A percentile compares a stretch with the other conserved stretches of the same genome.
These are phyloP conservation scores for Zaprionus gabonicus DNA, from an alignment of 1,140 invertebrate genomes.

Conservation along the genomic window DNA sequence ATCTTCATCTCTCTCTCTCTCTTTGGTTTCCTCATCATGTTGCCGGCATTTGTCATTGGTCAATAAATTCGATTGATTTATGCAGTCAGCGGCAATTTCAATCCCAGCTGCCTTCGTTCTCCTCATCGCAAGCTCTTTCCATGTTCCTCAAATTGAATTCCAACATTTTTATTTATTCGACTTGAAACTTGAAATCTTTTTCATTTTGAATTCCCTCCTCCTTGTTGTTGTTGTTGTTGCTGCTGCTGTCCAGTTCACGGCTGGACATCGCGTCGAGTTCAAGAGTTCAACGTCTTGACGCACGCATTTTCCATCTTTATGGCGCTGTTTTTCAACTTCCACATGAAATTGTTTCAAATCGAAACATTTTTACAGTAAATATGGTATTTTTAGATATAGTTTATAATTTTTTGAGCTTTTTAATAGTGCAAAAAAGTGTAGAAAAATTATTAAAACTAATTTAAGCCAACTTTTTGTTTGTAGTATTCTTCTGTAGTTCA, in stretches of 20 bases:
- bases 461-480: neutral
- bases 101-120: conserved; percentile 39
- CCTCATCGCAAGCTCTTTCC: neutral
- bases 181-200: conserved; percentile 53
- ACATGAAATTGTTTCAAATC: conserved; percentile 7
- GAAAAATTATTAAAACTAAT: neutral
- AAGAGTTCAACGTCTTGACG: conserved; percentile 64
- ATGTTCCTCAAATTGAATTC: conserved; percentile 55
- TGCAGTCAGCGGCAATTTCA: conserved; percentile 52
- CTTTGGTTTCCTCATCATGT: conserved; percentile 14
- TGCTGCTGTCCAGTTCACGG: conserved; percentile 31
- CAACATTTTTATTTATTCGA: conserved; percentile 48
- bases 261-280: conserved; percentile 49
- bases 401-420: neutral
- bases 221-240: conserved; percentile 11
- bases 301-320: conserved; percentile 59
- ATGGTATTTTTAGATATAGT: neutral
- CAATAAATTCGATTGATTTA: conserved; percentile 78
- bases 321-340: conserved; percentile 34
- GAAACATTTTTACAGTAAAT: neutral
- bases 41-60: conserved; percentile 68
- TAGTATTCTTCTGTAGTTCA: neutral
- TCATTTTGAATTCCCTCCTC: conserved; percentile 13
- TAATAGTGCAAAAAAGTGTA: neutral
- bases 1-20: neutral